phyloP scores from a whole-genome alignment of 1,140 invertebrate species.

The Gerris buenoi region DNA sequence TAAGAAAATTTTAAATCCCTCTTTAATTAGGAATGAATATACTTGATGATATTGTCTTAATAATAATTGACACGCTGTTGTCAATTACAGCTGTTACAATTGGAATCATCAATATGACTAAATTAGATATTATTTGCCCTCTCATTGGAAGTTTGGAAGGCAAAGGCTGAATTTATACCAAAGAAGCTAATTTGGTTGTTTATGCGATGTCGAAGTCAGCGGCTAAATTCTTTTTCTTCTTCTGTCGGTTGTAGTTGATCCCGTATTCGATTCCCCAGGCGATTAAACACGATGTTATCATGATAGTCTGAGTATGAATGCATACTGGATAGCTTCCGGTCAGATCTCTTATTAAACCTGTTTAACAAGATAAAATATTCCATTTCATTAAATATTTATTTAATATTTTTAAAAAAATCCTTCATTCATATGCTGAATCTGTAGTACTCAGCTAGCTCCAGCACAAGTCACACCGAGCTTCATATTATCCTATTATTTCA shows the following conservation, averaged over 20 bases:
- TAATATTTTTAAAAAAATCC: neutral
- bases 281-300: constrained; percentile 46
- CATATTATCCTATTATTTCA: neutral
- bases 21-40: too few relatives aligned
- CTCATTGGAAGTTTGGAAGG: too few relatives aligned
- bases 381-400: neutral
- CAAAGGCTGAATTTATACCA: too few relatives aligned
- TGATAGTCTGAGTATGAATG: constrained; percentile 50
- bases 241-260: constrained; percentile 24
- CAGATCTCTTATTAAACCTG: constrained; percentile 51
- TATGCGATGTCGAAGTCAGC: neutral
- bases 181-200: too few relatives aligned
- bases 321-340: constrained; percentile 50
- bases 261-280: constrained; percentile 52
- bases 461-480: neutral
- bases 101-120: too few relatives aligned
- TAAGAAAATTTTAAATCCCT: too few relatives aligned
- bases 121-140: too few relatives aligned
- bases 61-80: too few relatives aligned
- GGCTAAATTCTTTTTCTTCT: constrained; percentile 2
- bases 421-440: neutral
- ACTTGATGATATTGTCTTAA: too few relatives aligned
- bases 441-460: neutral
- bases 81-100: too few relatives aligned
- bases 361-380: neutral